phyloP scores from a whole-genome alignment of 2,797 vertebrate genomes.

The Rachycentron canadum region DNA sequence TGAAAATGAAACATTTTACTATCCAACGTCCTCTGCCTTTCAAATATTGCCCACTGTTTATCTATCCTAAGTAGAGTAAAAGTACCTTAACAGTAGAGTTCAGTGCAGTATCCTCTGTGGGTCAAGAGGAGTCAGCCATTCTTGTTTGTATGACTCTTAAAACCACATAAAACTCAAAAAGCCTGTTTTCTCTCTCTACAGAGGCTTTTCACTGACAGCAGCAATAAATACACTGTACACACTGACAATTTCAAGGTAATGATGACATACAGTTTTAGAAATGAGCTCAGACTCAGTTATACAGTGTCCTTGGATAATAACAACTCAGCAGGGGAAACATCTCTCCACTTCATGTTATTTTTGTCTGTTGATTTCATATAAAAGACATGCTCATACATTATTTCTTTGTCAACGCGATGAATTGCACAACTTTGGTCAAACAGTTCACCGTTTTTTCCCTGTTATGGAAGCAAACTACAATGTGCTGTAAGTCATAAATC shows the following conservation, averaged over 20 bases:
- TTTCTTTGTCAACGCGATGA: constrained; percentile 9
- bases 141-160: not conserved
- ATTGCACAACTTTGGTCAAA: not conserved
- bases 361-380: constrained; percentile 23
- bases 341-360: constrained; percentile 25
- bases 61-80: not conserved
- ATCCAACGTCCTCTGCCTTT: not conserved
- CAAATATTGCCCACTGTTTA: not conserved
- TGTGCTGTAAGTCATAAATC: not conserved
- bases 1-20: not conserved
- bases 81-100: not conserved
- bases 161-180: constrained; percentile 5
- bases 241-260: constrained; percentile 28
- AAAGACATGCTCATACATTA: not conserved
- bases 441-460: not conserved
- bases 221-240: not conserved
- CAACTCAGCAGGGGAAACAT: constrained; percentile 24
- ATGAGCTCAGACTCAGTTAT: constrained; percentile 40
- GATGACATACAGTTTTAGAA: constrained; percentile 42
- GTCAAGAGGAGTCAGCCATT: not conserved
- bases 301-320: constrained; percentile 21
- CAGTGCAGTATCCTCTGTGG: constrained; percentile 1
- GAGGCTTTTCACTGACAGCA: constrained; percentile 20
- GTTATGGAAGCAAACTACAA: not conserved
- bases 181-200: constrained; percentile 5